These are phyloP conservation scores for Channa argus DNA, from an alignment of 2,113 vertebrate species.

Conservation along the genomic window DNA sequence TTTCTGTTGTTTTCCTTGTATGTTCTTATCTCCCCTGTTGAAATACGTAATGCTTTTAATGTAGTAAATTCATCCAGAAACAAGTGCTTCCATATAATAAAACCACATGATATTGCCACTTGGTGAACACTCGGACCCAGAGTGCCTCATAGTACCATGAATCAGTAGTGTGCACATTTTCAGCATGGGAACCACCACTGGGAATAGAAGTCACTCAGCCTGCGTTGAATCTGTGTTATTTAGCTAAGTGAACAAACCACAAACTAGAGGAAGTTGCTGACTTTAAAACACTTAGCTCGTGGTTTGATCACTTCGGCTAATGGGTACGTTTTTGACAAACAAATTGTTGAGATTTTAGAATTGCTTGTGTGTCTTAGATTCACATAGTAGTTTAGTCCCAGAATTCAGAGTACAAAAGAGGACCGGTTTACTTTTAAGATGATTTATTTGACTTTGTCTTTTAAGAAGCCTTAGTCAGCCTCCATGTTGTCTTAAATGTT, in stretches of 20 bases:
- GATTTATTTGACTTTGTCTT: too few relatives aligned
- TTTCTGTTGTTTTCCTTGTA: not conserved
- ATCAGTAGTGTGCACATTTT: constrained; percentile 2
- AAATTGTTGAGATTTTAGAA: too few relatives aligned
- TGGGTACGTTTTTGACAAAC: constrained; percentile 32
- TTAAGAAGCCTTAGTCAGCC: too few relatives aligned
- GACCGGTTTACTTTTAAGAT: too few relatives aligned
- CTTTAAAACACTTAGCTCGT: constrained; percentile 1
- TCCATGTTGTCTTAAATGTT: too few relatives aligned
- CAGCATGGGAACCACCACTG: not conserved
- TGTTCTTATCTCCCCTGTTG: constrained; percentile 3
- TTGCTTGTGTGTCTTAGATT: too few relatives aligned
- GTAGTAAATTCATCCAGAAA: not conserved
- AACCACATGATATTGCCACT: not conserved
- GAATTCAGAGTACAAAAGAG: too few relatives aligned
- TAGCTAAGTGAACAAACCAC: constrained; percentile 50
- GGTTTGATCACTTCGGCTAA: constrained; percentile 31
- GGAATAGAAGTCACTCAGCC: not conserved
- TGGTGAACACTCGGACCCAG: not conserved
- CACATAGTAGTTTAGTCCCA: too few relatives aligned
- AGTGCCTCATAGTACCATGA: constrained; percentile 5
- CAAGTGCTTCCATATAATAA: not conserved
- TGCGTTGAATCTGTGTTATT: not conserved
- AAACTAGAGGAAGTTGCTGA: constrained; percentile 13
- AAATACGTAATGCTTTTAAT: not conserved